These are phyloP conservation scores for Cremastobaeus sp. DNA, from an alignment of 2,888 invertebrate species.

Conservation along the genomic window DNA sequence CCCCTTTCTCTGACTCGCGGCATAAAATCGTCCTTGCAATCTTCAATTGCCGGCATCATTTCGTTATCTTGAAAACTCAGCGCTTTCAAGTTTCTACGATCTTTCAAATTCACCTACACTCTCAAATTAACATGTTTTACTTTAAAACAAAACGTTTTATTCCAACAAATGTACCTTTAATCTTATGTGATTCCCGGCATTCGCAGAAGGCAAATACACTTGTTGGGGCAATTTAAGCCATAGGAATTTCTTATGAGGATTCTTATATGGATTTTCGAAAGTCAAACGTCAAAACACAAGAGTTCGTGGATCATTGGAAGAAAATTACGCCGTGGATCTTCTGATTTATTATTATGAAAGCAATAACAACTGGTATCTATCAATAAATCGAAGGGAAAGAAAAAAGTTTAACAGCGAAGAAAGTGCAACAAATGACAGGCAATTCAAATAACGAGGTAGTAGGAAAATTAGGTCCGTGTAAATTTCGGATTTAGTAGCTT, in stretches of 20 bases:
- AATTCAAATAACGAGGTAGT: slow-evolving; percentile 53
- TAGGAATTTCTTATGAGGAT: too few relatives aligned
- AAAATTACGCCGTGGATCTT: too few relatives aligned
- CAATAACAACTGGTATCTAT: slow-evolving; percentile 12
- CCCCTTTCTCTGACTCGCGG: slow-evolving; percentile 38
- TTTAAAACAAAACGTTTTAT: slow-evolving; percentile 42
- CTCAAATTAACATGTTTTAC: slow-evolving; percentile 46
- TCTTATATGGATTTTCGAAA: too few relatives aligned
- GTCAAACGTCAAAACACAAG: too few relatives aligned
- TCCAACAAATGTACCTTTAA: slow-evolving; percentile 12
- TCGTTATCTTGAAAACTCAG: slow-evolving; percentile 47
- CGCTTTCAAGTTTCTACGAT: slow-evolving; percentile 49
- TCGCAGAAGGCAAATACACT: too few relatives aligned
- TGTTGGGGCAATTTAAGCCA: too few relatives aligned
- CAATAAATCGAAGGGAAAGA: slow-evolving; percentile 8
- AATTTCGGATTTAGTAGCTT: slow-evolving; percentile 71
- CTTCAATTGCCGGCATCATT: slow-evolving; percentile 53
- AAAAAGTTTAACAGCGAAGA: slow-evolving; percentile 28
- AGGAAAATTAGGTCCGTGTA: slow-evolving; percentile 57
- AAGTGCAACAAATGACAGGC: slow-evolving; percentile 47
- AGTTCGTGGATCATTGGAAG: too few relatives aligned
- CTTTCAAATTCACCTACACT: slow-evolving; percentile 46
- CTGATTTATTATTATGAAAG: too few relatives aligned
- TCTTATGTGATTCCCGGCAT: too few relatives aligned
- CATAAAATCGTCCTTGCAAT: slow-evolving; percentile 45